Conservation (phyloP, 2,888 invertebrate species). For the Panzeria rudis region DNA sequence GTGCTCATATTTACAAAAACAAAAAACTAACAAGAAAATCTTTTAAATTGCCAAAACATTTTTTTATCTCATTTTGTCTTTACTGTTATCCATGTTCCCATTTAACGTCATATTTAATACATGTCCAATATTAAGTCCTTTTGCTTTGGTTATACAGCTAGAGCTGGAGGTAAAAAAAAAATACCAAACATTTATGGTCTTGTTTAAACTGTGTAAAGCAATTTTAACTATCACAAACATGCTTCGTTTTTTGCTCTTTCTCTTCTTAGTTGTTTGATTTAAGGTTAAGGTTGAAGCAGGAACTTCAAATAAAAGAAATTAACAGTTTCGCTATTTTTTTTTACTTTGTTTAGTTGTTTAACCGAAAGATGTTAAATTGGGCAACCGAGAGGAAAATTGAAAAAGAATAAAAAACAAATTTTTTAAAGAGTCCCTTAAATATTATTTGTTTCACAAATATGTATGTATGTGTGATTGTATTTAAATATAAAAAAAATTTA, state of each 20-base stretch:
- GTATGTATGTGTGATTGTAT: too few species aligned
- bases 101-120: slow-evolving; percentile 36
- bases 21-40: not conserved
- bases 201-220: slow-evolving; percentile 3
- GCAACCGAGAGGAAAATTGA: not conserved
- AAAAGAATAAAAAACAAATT: too few species aligned
- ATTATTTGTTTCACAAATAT: too few species aligned
- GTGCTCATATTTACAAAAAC: not conserved
- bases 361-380: too few species aligned
- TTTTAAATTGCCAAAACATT: slow-evolving; percentile 12
- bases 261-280: not conserved
- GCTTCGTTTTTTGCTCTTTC: not conserved
- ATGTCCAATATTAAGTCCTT: slow-evolving; percentile 1
- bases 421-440: too few species aligned
- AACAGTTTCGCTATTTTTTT: not conserved
- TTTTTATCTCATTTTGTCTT: slow-evolving; percentile 1
- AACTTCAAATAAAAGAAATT: slow-evolving; percentile 10
- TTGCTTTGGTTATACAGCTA: not conserved
- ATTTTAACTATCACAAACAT: slow-evolving; percentile 2
- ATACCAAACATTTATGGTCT: slow-evolving; percentile 26
- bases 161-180: not conserved
- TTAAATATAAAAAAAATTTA: too few species aligned
- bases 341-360: not conserved
- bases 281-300: not conserved
- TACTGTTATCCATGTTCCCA: not conserved